Base-by-base conservation (phyloP, 2,113 vertebrate species). In the Siphamia tubifer region DNA sequence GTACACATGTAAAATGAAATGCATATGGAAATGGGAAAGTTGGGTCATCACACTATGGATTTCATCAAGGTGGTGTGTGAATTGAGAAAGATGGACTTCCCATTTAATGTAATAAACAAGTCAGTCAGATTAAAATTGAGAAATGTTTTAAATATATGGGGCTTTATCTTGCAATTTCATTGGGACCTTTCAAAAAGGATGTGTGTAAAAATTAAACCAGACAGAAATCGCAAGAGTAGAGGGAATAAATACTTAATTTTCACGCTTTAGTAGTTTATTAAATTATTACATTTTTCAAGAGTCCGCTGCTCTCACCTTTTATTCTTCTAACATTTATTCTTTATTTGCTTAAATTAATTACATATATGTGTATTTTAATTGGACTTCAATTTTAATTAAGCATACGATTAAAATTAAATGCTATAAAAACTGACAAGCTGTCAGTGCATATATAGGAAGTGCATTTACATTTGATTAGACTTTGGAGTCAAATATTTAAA, bases 91-190 rank as follows among this genome's bases (percentile, higher is more conserved):
- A 4, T 11, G 15, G n/a, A n/a, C n/a, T n/a, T 28, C 10, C 38
- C 27, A 45, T 36, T 28, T 21, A 16, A 28, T n/a, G 3, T 8
- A 11, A 47, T 55, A 56, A 36, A 67, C 19, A 36, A 48, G 23
- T 48, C 5, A 63, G 8, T 38, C 35, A 27, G 45, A 56, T 74
- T 70, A 31, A 48, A 51, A 58, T 39, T 16, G 38, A 70, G 63
- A 32, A 32, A 31, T 35, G 51, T 44, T 64, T 17, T 34, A 40
- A 47, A 47, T 69, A 35, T 57, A 23, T 34, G 8, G 15, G 16
- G 11, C 44, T 11, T 56, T 2, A 25, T 58, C 8, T 4, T 64
- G 36, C 20, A 40, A 10, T 39, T 58, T 52, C 23, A 65, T 53
- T 44, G 65, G 6, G 27, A 28, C 27, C 24, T 77, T 58, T 5